Conservation (phyloP, 2,113 vertebrate species). For the Salvelinus alpinus region DNA sequence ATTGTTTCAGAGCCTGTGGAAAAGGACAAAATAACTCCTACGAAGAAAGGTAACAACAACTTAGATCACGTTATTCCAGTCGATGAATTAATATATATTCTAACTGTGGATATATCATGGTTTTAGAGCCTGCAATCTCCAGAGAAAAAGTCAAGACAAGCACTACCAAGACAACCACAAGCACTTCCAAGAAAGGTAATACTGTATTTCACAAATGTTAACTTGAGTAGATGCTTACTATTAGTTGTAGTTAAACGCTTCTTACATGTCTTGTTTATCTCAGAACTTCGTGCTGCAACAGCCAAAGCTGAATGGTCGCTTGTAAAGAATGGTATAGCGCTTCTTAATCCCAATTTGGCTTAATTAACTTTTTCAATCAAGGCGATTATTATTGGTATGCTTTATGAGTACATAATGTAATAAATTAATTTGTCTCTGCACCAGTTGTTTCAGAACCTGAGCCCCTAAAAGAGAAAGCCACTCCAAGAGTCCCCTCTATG, state of each 20-base stretch:
- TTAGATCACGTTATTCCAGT: too few species aligned
- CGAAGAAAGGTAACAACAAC: too few species aligned
- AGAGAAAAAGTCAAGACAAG: conserved; percentile 33
- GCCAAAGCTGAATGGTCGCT: conserved; percentile 30
- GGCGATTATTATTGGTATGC: too few species aligned
- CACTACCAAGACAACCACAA: conserved; percentile 41
- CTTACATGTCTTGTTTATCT: conserved; percentile 8
- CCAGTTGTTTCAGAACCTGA: too few species aligned
- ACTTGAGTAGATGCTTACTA: conserved; percentile 12
- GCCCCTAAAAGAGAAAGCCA: too few species aligned
- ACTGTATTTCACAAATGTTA: too few species aligned
- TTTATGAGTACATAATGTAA: too few species aligned
- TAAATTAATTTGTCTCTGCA: too few species aligned
- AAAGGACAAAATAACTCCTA: too few species aligned
- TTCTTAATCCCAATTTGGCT: neutral
- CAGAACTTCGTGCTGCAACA: conserved; percentile 30
- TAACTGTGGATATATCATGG: conserved; percentile 7
- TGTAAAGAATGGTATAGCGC: conserved; percentile 39
- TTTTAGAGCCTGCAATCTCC: conserved; percentile 21
- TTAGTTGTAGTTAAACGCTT: too few species aligned
- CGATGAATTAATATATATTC: neutral
- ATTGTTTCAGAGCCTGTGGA: too few species aligned
- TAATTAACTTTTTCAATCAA: conserved; percentile 20
- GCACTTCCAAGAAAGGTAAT: conserved; percentile 50
- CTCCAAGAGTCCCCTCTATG: too few species aligned